Base-by-base conservation (phyloP, 2,888 invertebrate genomes). In the Leptopilina drosophilae region DNA sequence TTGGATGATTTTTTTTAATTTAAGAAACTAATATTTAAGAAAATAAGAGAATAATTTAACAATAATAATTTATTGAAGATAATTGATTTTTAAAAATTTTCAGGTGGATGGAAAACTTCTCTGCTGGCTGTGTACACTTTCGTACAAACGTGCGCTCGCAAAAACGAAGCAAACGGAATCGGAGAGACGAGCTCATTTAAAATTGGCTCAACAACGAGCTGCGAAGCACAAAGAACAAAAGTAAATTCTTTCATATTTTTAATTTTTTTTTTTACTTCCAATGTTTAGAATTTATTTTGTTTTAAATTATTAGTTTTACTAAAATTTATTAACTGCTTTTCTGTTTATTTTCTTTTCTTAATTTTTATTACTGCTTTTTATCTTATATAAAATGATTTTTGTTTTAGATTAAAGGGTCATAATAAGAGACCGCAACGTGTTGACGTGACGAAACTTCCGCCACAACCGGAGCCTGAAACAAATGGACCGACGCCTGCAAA, bases 111-210 rank as follows among this genome's bases (percentile, higher is more conserved):
- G 98, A 5, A 98, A 98, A 92, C 93, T 98, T 80, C 93, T 98
- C 49, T 99, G 98, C 92, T 99, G 98, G 98, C 93, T 98, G 80
- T 99, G 98, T 92, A 98, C 98, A 15, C 94, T 97, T 87, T 97
- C 98, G 0, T 97, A 97, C 91, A 98, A 98, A 92, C 94, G 98
- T 86, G 98, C 98, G 0, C 92, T 98, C 88, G 96, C 97, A 1
- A 97, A 98, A 90, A 98, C 98, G 9, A 97, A 97, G 91, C 97
- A 97, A 88, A 95, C 95, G 42, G 94, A 95, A 88, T 94, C 94
- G 1, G 95, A 95, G 67, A 94, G 94, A 90, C 95, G 93, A 93
- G 93, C 93, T 56, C 94, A 95, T 85, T 87, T 93, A 82, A 95
- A 95, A 91, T 92, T 94, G 92, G 90, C 92, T 82, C 93, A 90